phyloP scores from a whole-genome alignment of 2,888 invertebrate species.

The Ichneumon xanthorius region DNA sequence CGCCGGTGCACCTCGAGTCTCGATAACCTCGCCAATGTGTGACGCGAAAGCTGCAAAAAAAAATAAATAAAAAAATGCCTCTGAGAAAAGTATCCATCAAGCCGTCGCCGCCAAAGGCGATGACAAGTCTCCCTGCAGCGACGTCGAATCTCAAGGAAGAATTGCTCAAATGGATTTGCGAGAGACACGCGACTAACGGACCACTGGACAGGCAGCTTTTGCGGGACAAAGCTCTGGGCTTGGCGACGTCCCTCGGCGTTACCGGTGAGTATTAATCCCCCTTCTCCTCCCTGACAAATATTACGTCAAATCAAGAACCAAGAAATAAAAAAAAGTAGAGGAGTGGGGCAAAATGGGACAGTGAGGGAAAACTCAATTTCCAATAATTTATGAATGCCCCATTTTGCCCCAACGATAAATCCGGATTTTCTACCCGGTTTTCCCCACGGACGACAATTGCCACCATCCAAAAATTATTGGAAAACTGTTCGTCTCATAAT shows the following conservation, averaged over 20 bases:
- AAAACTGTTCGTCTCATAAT: no score
- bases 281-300: not conserved
- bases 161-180: conserved; percentile 77
- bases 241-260: conserved; percentile 69
- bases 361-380: no score
- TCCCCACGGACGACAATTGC: no score
- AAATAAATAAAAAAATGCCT: conserved; percentile 60
- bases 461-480: no score
- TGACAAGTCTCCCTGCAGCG: conserved; percentile 18
- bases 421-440: no score
- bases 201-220: conserved; percentile 72
- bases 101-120: conserved; percentile 47
- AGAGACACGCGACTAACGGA: conserved; percentile 75
- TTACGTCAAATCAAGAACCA: conserved; percentile 1
- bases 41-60: not conserved
- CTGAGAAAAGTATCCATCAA: conserved; percentile 41
- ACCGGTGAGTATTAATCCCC: conserved; percentile 66
- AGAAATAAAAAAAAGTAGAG: conserved; percentile 3
- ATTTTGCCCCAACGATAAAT: no score
- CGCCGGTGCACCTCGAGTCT: not conserved
- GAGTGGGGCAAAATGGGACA: no score
- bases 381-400: no score
- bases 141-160: conserved; percentile 72
- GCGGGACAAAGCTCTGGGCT: conserved; percentile 73
- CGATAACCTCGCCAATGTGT: not conserved